These are phyloP conservation scores for Odocoileus virginianus DNA, from an alignment of 2,113 vertebrate species.

Conservation along the genomic window DNA sequence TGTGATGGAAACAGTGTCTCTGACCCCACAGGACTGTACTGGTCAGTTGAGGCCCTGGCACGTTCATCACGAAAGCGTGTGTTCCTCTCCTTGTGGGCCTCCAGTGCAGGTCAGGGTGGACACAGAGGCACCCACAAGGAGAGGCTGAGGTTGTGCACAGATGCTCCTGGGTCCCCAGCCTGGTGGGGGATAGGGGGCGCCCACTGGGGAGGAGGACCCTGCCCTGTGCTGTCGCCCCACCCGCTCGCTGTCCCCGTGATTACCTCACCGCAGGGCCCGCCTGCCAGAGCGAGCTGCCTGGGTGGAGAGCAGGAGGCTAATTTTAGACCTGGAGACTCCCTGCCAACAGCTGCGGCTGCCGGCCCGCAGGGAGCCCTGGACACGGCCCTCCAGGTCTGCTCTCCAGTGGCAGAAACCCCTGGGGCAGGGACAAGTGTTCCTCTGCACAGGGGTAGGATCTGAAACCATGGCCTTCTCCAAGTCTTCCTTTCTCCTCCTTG, in stretches of 20 bases:
- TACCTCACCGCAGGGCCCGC: slow-evolving; percentile 65
- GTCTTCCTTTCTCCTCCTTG: neutral
- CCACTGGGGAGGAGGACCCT: neutral
- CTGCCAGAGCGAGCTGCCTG: slow-evolving; percentile 65
- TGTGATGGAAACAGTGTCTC: neutral
- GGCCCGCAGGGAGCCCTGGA: neutral
- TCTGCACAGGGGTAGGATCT: neutral
- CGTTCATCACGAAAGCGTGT: neutral
- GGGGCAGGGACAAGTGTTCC: neutral
- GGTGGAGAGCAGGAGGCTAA: slow-evolving; percentile 78
- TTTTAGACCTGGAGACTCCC: slow-evolving; percentile 77
- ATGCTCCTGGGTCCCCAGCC: neutral
- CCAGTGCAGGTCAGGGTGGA: neutral
- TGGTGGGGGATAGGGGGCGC: neutral
- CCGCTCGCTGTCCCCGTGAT: slow-evolving; percentile 55
- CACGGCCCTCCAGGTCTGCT: neutral
- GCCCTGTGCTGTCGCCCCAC: neutral
- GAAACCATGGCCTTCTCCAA: neutral
- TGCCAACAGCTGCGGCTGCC: slow-evolving; percentile 71
- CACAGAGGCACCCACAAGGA: neutral
- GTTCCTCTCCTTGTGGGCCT: neutral
- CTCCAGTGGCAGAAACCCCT: neutral
- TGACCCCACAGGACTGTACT: neutral
- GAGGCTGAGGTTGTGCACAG: no score
- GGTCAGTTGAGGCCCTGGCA: neutral